phyloP scores from a whole-genome alignment of 2,113 vertebrate species.

The Lutjanus erythropterus region DNA sequence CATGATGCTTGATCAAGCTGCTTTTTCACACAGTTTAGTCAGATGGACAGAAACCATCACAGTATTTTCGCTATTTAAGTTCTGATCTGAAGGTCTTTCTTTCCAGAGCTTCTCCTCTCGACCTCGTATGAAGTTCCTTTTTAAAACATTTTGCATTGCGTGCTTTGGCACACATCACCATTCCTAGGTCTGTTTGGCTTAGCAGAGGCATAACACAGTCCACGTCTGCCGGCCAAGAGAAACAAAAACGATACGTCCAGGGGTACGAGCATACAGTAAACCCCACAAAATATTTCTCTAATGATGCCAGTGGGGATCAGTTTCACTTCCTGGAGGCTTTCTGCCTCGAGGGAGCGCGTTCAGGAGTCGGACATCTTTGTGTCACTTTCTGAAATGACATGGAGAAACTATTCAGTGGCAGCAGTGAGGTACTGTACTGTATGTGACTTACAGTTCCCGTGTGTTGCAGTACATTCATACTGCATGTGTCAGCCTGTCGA shows the following conservation, averaged over 20 bases:
- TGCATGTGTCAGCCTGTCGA: not conserved
- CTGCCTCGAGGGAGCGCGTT: conserved; percentile 22
- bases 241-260: conserved; percentile 83
- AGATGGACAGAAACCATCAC: not conserved
- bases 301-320: conserved; percentile 79
- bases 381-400: conserved; percentile 27
- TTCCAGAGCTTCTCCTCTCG: conserved; percentile 64
- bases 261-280: conserved; percentile 72
- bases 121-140: conserved; percentile 70
- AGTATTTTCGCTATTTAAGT: conserved; percentile 13
- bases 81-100: conserved; percentile 45
- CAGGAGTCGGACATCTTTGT: conserved; percentile 36
- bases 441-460: not conserved
- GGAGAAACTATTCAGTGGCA: not conserved
- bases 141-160: conserved; percentile 75
- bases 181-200: conserved; percentile 84
- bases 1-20: not conserved
- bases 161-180: conserved; percentile 79
- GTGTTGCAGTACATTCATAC: not conserved
- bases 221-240: conserved; percentile 77
- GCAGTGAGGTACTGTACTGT: not conserved
- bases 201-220: conserved; percentile 80
- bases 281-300: conserved; percentile 82
- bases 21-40: conserved; percentile 10
- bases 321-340: conserved; percentile 79